Evolutionary conservation across 2,888 invertebrate species (phyloP).

Genomic region (Monopis laevigella): DNA sequence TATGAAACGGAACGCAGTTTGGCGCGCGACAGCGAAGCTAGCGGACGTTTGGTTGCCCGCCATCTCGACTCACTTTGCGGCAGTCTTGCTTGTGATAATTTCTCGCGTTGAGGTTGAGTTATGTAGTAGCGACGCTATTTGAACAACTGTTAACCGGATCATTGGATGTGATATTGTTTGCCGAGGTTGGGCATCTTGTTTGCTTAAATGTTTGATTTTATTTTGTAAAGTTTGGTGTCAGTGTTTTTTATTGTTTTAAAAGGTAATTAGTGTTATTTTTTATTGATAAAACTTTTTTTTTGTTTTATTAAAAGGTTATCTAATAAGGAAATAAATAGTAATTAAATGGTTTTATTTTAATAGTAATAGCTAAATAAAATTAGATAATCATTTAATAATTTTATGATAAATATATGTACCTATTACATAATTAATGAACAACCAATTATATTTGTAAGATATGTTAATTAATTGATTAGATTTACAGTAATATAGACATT

Average conservation of each 20-base stretch:
- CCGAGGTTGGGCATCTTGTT: slow-evolving; percentile 54
- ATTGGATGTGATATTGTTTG: slow-evolving; percentile 60
- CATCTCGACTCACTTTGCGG: slow-evolving; percentile 5
- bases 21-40: slow-evolving; percentile 48
- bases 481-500: too few relatives aligned
- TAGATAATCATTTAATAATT: too few relatives aligned
- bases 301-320: neutral
- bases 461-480: too few relatives aligned
- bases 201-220: slow-evolving; percentile 54
- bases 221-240: slow-evolving; percentile 33
- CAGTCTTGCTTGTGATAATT: slow-evolving; percentile 6
- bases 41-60: slow-evolving; percentile 31
- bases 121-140: slow-evolving; percentile 49
- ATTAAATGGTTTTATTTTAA: too few relatives aligned
- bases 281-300: neutral
- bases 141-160: slow-evolving; percentile 66
- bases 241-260: slow-evolving; percentile 1
- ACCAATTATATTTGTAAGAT: too few relatives aligned
- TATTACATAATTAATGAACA: too few relatives aligned
- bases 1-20: slow-evolving; percentile 48
- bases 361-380: too few relatives aligned
- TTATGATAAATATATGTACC: too few relatives aligned
- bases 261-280: slow-evolving; percentile 4
- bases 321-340: too few relatives aligned
- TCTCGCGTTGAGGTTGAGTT: slow-evolving; percentile 26